Percentiles rank a stretch among this genome's conserved stretches.
phyloP scores from a whole-genome alignment of 2,113 vertebrate genomes.

The Myanophis thanlyinensis region DNA sequence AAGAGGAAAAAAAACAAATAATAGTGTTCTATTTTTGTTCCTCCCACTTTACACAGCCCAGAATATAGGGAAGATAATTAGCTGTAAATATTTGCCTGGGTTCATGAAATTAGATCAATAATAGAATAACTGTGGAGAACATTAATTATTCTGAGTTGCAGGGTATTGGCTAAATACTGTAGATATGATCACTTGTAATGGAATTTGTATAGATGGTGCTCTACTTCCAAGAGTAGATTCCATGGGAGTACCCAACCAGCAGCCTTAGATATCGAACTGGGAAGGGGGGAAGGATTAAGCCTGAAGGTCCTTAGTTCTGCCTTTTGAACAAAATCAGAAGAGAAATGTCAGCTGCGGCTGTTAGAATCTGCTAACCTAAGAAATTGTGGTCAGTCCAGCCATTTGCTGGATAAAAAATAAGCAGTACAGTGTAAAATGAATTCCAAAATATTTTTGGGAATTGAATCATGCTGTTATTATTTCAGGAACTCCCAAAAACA shows the following conservation, averaged over 20 bases:
- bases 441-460: not conserved
- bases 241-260: not conserved
- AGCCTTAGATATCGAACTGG: not conserved
- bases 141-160: slow-evolving; percentile 3
- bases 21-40: not conserved
- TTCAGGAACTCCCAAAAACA: not conserved
- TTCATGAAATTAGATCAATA: not conserved
- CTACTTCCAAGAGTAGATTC: not conserved
- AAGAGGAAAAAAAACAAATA: not conserved
- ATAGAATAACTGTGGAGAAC: not conserved
- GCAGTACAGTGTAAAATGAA: not conserved
- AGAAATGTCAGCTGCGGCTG: not conserved
- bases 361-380: not conserved
- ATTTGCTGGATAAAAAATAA: not conserved
- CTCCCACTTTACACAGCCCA: not conserved
- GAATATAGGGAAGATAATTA: not conserved
- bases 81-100: not conserved
- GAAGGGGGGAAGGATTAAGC: not conserved
- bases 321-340: not conserved
- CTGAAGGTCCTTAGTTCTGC: not conserved
- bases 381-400: not conserved
- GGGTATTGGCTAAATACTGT: not conserved
- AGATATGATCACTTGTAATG: not conserved
- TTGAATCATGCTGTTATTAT: not conserved
- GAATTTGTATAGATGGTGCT: not conserved